Percentiles rank a stretch among this genome's conserved stretches.
Conservation (phyloP, 2,888 invertebrate species). For the Tuberolachnus salignus region DNA sequence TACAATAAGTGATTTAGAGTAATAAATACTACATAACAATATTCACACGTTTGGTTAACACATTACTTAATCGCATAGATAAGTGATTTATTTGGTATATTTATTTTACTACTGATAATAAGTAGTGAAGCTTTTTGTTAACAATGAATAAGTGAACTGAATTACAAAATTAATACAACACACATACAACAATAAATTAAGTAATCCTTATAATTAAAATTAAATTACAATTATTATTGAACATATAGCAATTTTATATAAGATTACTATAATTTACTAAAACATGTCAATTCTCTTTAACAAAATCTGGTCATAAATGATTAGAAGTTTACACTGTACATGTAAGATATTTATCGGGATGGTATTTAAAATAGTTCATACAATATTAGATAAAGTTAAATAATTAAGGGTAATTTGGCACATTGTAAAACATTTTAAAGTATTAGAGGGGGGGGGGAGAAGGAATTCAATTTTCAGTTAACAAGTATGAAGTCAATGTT, state of each 20-base stretch:
- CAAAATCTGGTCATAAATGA: too few species aligned
- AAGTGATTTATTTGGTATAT: constrained; percentile 18
- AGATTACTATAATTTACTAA: background rate
- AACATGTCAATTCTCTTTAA: too few species aligned
- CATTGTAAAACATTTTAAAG: constrained; percentile 1
- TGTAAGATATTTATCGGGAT: background rate
- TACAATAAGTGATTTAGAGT: constrained; percentile 7
- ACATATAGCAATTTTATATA: background rate
- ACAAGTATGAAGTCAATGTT: background rate
- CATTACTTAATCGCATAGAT: background rate
- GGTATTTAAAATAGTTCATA: background rate
- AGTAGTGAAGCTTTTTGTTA: constrained; percentile 18
- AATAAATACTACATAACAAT: constrained; percentile 34
- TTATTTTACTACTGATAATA: constrained; percentile 24
- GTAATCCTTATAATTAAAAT: background rate
- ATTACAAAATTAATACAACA: constrained; percentile 6
- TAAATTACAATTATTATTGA: constrained; percentile 10
- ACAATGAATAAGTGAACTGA: background rate
- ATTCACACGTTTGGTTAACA: constrained; percentile 20
- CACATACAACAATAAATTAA: constrained; percentile 17
- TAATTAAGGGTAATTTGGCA: constrained; percentile 37
- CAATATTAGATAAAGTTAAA: background rate
- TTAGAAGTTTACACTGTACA: background rate
- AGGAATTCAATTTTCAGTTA: background rate
- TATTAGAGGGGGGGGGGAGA: background rate